Conservation (phyloP, 2,888 invertebrate species). For the Drosophila nigritarsus region DNA sequence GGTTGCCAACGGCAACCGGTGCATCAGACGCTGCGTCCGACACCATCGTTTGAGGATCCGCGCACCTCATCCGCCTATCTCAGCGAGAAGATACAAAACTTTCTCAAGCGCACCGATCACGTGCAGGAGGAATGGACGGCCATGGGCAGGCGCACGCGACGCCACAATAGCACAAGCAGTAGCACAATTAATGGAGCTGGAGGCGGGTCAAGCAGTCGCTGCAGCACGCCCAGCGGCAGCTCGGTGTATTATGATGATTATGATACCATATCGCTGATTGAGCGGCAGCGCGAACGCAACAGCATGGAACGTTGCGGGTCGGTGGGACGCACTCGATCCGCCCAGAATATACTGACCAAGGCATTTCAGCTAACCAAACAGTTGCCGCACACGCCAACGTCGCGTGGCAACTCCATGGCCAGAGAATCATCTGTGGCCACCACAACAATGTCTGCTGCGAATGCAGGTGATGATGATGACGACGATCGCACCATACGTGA, state of each 20-base stretch:
- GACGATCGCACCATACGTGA: conserved; percentile 89
- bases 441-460: conserved; percentile 31
- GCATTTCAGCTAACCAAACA: conserved; percentile 89
- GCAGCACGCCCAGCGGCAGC: conserved; percentile 76
- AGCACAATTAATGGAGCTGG: conserved; percentile 51
- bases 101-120: conserved; percentile 93
- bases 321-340: conserved; percentile 89
- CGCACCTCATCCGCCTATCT: conserved; percentile 92
- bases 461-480: conserved; percentile 86
- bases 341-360: conserved; percentile 93
- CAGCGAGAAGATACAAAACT: conserved; percentile 91
- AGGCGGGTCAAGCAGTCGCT: conserved; percentile 75
- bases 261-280: conserved; percentile 84
- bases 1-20: conserved; percentile 90
- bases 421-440: conserved; percentile 83
- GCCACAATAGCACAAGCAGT: conserved; percentile 50
- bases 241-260: conserved; percentile 78
- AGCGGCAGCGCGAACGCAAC: conserved; percentile 83
- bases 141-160: conserved; percentile 86
- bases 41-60: conserved; percentile 91
- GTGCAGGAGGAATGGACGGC: conserved; percentile 94
- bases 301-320: conserved; percentile 83
- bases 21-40: conserved; percentile 89
- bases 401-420: conserved; percentile 81
- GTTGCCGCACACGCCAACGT: conserved; percentile 84